Base-by-base conservation (phyloP, 2,888 invertebrate genomes). In the Parnassius smintheus region DNA sequence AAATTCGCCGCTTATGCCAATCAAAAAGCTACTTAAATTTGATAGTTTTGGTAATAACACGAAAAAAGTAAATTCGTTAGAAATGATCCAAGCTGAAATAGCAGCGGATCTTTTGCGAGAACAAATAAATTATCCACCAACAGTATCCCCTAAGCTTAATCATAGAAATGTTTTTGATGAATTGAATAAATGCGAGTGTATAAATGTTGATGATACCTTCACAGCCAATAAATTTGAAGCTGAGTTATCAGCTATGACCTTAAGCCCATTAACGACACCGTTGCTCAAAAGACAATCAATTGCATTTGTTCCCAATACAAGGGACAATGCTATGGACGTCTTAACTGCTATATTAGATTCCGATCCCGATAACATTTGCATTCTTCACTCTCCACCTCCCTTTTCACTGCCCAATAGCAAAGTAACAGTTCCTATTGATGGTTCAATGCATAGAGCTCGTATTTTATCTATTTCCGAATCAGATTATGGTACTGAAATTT, bases 401-500 rank as follows among this genome's bases (percentile, higher is more conserved):
- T 92, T 91, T 70, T 89, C 92, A 12, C 71, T 85, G 2, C 80
- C 92, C 61, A 91, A 91, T 59, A 94, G 91, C 81, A 94, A 94
- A 81, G 93, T 94, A 62, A 94, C 93, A 67, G 90, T 94, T 75
- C 94, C 94, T 68, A 87, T 88, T 59, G 94, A 94, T 83, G 88
- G 93, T 68, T 91, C 89, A 65, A 91, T 93, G 81, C 94, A 94
- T 80, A 92, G 93, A 70, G 95, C 94, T 64, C 92, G 94, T 77
- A 94, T 95, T 66, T 90, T 95, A 68, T 94, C 94, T 64, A 92
- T 94, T 67, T 89, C 93, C 63, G 91, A 91, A 76, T 90, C 93
- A 12, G 94, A 94, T 70, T 92, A 92, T 72, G 94, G 93, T 67
- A 96, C 96, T 62, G 96, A 96, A 91, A 96, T 96, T 79, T 96